Conservation (phyloP, 2,797 vertebrate genomes). For the Artibeus lituratus region DNA sequence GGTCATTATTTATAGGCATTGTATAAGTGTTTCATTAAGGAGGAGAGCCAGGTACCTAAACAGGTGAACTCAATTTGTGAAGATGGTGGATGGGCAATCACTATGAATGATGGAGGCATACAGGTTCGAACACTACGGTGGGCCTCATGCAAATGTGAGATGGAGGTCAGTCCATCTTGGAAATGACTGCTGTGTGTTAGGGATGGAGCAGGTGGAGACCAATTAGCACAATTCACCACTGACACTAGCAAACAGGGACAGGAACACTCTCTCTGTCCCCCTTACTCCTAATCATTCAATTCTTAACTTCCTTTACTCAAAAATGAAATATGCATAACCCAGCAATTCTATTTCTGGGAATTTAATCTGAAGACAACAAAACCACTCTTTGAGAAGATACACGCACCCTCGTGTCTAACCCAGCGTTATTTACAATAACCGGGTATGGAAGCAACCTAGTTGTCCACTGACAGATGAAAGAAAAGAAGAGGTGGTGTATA, state of each 20-base stretch:
- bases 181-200: background rate
- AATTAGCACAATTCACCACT: background rate
- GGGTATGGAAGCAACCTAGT: background rate
- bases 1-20: background rate
- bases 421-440: background rate
- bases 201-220: background rate
- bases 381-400: background rate
- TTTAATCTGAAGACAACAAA: background rate
- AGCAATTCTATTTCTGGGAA: background rate
- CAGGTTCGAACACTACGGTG: background rate
- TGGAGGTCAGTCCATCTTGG: background rate
- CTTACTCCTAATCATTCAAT: background rate
- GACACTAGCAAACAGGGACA: background rate
- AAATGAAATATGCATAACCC: background rate
- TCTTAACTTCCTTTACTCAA: background rate
- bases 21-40: background rate
- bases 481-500: background rate
- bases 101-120: background rate
- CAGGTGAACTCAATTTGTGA: background rate
- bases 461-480: background rate
- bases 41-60: background rate
- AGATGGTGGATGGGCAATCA: background rate
- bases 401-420: background rate
- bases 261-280: background rate
- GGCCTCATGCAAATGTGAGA: background rate